Conservation (phyloP, 2,113 vertebrate species). For the Lathamus discolor region DNA sequence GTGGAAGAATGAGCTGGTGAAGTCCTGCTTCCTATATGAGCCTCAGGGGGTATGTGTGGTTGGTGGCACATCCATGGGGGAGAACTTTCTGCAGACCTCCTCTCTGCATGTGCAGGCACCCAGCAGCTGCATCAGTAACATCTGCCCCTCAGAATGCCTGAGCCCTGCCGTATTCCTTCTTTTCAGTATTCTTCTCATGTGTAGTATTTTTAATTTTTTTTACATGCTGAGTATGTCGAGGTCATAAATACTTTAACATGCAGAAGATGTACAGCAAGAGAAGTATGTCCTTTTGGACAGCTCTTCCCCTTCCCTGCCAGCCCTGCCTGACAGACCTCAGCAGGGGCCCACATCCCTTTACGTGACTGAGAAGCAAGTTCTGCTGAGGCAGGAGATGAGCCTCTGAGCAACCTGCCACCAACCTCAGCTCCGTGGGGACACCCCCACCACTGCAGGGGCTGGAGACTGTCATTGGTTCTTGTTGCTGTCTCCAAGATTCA, state of each 20-base stretch:
- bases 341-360: background rate
- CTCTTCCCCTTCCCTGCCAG: background rate
- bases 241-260: conserved; percentile 29
- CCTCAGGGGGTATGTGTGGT: background rate
- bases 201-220: background rate
- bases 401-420: background rate
- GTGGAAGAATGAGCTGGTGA: background rate
- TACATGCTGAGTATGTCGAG: background rate
- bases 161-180: background rate
- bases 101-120: background rate
- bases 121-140: background rate
- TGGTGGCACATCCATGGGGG: background rate
- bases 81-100: background rate
- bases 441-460: accelerated
- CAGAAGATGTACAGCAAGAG: conserved; percentile 1
- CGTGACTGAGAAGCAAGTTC: accelerated
- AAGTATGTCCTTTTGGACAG: background rate
- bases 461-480: background rate
- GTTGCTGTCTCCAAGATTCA: background rate
- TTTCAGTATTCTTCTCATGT: conserved; percentile 25
- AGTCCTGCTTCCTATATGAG: background rate
- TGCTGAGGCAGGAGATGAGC: background rate
- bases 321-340: background rate
- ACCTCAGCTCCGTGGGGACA: background rate
- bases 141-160: background rate